Conservation (phyloP, 2,797 vertebrate genomes). For the Capromys pilorides region DNA sequence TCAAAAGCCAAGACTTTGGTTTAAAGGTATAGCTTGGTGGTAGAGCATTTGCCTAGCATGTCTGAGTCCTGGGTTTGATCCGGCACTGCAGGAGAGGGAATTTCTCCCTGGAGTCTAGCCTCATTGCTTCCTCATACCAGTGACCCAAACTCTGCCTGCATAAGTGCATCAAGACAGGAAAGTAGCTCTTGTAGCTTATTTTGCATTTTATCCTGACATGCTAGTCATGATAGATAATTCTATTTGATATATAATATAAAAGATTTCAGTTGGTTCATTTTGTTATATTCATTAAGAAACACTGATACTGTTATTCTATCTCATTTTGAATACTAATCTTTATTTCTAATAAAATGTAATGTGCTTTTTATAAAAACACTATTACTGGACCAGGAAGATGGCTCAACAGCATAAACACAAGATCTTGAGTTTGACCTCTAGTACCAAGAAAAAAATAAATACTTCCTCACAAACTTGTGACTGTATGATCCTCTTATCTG, state of each 20-base stretch:
- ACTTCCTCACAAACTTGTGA: neutral
- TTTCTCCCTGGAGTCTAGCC: neutral
- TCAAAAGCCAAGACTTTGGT: constrained; percentile 1
- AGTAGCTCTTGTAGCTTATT: neutral
- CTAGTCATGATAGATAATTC: neutral
- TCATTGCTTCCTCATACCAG: neutral
- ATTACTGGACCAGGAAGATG: no score
- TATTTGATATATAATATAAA: neutral
- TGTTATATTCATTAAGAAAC: constrained; percentile 36
- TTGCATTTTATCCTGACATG: constrained; percentile 4
- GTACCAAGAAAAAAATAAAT: neutral
- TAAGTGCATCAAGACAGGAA: constrained; percentile 31
- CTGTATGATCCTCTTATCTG: neutral
- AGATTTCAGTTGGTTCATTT: neutral
- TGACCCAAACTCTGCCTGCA: neutral
- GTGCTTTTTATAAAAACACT: constrained; percentile 18
- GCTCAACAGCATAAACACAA: no score
- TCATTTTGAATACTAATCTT: constrained; percentile 51
- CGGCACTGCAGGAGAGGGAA: neutral
- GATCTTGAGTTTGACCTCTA: no score
- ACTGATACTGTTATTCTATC: constrained; percentile 21
- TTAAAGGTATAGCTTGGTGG: neutral
- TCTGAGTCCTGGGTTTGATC: neutral
- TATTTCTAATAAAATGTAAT: constrained; percentile 53
- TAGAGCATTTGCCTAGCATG: neutral